phyloP scores from a whole-genome alignment of 1,140 invertebrate genomes.

The Mamestra configurata region DNA sequence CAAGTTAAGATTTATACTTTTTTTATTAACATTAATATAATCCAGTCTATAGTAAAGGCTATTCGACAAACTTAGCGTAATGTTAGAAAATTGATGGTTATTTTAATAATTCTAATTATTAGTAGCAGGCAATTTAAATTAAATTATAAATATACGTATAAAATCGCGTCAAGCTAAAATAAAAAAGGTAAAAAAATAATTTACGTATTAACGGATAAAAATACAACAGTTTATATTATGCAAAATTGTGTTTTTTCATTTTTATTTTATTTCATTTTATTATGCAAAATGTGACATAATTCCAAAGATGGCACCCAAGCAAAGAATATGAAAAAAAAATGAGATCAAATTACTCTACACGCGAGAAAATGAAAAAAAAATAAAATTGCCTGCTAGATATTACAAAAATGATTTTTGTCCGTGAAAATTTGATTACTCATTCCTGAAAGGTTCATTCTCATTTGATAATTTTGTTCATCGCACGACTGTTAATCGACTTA shows the following conservation, averaged over 20 bases:
- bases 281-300: slow-evolving; percentile 71
- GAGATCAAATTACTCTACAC: slow-evolving; percentile 79
- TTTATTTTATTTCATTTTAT: slow-evolving; percentile 62
- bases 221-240: slow-evolving; percentile 59
- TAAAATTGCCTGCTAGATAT: slow-evolving; percentile 82
- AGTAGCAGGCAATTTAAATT: slow-evolving; percentile 84
- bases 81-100: slow-evolving; percentile 85
- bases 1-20: slow-evolving; percentile 85
- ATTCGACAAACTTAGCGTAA: slow-evolving; percentile 85
- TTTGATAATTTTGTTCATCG: slow-evolving; percentile 80
- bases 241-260: slow-evolving; percentile 51
- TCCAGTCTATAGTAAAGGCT: slow-evolving; percentile 88
- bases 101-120: slow-evolving; percentile 74
- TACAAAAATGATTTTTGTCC: slow-evolving; percentile 70
- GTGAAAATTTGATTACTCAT: slow-evolving; percentile 40
- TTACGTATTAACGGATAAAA: slow-evolving; percentile 52
- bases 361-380: slow-evolving; percentile 57
- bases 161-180: slow-evolving; percentile 58
- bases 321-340: slow-evolving; percentile 74
- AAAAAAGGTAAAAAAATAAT: slow-evolving; percentile 55
- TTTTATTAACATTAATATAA: slow-evolving; percentile 84
- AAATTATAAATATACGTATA: slow-evolving; percentile 65
- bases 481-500: slow-evolving; percentile 46
- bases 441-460: slow-evolving; percentile 58
- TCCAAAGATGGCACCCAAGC: slow-evolving; percentile 79